Conservation (phyloP, 2,888 invertebrate genomes). For the Sinelater perroti region DNA sequence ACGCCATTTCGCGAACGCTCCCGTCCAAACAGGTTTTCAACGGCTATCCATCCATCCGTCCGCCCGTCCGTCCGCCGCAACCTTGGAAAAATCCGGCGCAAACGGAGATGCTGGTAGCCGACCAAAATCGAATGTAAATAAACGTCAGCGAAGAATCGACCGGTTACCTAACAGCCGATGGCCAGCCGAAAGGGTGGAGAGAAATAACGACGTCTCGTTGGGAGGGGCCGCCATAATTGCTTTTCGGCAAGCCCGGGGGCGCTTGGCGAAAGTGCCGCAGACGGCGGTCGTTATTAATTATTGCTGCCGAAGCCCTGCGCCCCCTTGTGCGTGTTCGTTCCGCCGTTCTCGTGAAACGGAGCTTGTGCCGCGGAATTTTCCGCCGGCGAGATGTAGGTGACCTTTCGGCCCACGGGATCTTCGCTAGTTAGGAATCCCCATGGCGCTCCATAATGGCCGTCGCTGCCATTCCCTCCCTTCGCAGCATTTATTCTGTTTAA, state of each 20-base stretch:
- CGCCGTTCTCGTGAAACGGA: too few species aligned
- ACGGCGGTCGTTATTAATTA: conserved; percentile 31
- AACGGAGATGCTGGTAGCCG: conserved; percentile 9
- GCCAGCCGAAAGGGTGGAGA: conserved; percentile 30
- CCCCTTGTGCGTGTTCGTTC: too few species aligned
- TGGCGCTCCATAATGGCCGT: not conserved
- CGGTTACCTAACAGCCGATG: conserved; percentile 29
- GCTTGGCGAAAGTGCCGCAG: conserved; percentile 24
- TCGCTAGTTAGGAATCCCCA: not conserved
- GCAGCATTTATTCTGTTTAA: too few species aligned
- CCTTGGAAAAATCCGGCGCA: conserved; percentile 30
- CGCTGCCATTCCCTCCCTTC: too few species aligned
- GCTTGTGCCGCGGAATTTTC: not conserved
- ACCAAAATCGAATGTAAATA: conserved; percentile 27
- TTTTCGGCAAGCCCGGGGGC: conserved; percentile 33
- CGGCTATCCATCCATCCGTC: conserved; percentile 7
- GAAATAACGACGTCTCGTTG: conserved; percentile 22
- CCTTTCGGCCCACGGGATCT: conserved; percentile 1
- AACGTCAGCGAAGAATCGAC: conserved; percentile 26
- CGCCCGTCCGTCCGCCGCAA: conserved; percentile 12
- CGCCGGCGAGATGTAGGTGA: not conserved
- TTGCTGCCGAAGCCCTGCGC: conserved; percentile 4
- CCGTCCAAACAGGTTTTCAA: conserved; percentile 28
- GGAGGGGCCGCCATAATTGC: conserved; percentile 38
- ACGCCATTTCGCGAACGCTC: conserved; percentile 33